Percentiles rank a stretch among this genome's conserved stretches.
Evolutionary conservation across 30 jellyfish, hydroid and myxozoan genomes (phyloP).

Genomic region (Mastigias papua): DNA sequence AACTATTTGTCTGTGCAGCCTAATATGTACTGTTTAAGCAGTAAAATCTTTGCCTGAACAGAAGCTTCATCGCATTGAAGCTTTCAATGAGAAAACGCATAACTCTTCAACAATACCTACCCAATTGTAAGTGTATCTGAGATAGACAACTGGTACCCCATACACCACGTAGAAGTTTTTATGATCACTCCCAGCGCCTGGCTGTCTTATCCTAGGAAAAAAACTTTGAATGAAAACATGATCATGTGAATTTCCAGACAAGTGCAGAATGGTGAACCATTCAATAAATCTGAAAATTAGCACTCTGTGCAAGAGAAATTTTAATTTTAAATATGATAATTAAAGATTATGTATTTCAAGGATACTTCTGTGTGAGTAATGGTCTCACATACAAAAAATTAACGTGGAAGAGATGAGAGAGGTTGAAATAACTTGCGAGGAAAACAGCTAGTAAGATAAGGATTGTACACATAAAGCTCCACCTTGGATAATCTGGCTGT

Average conservation of each 20-base stretch:
- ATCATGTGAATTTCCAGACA: background rate
- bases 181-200: conserved; percentile 90
- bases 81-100: background rate
- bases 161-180: conserved; percentile 42
- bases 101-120: conserved; percentile 17
- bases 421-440: background rate
- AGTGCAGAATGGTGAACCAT: background rate
- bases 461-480: background rate
- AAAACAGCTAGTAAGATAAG: background rate
- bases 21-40: too few species aligned
- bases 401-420: background rate
- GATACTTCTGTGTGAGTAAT: background rate
- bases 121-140: conserved; percentile 75
- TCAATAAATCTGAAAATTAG: background rate
- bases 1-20: too few species aligned
- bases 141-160: conserved; percentile 78
- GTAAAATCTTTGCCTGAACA: background rate
- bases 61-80: background rate
- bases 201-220: conserved; percentile 50
- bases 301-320: background rate
- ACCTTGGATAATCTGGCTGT: conserved; percentile 7
- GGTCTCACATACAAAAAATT: background rate
- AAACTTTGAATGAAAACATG: background rate
- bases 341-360: too few species aligned
- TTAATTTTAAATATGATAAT: too few species aligned